Evolutionary conservation across 2,888 invertebrate species (phyloP).

Genomic region (Girardia tigrina): DNA sequence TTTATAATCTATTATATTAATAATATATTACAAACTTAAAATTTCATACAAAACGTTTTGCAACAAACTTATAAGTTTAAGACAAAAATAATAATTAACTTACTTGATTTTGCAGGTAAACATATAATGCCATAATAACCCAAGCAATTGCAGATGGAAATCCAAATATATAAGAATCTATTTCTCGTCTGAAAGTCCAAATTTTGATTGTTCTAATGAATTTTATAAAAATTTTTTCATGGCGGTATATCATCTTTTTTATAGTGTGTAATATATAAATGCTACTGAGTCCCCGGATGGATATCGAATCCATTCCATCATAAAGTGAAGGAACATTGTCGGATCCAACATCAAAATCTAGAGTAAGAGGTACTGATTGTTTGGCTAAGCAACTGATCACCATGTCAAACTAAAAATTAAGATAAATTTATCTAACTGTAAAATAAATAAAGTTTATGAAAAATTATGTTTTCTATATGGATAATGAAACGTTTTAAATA

Average conservation of each 20-base stretch:
- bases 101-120: background rate
- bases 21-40: too few relatives aligned
- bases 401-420: constrained; percentile 7
- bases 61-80: too few relatives aligned
- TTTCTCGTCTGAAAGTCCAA: background rate
- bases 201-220: background rate
- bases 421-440: background rate
- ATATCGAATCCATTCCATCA: constrained; percentile 4
- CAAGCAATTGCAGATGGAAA: constrained; percentile 3
- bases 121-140: background rate
- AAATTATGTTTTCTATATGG: too few relatives aligned
- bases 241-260: background rate
- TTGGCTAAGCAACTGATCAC: background rate
- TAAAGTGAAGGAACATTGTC: background rate
- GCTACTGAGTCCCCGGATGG: background rate
- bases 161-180: constrained; percentile 14
- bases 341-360: background rate
- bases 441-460: background rate
- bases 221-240: background rate
- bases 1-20: too few relatives aligned
- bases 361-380: background rate
- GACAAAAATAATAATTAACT: background rate
- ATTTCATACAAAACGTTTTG: too few relatives aligned
- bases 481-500: too few relatives aligned
- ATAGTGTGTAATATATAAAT: constrained; percentile 11